Percentiles rank a stretch among this genome's conserved stretches.
These are phyloP conservation scores for Oenanthe melanoleuca DNA, from an alignment of 2,113 vertebrate species.

Conservation along the genomic window DNA sequence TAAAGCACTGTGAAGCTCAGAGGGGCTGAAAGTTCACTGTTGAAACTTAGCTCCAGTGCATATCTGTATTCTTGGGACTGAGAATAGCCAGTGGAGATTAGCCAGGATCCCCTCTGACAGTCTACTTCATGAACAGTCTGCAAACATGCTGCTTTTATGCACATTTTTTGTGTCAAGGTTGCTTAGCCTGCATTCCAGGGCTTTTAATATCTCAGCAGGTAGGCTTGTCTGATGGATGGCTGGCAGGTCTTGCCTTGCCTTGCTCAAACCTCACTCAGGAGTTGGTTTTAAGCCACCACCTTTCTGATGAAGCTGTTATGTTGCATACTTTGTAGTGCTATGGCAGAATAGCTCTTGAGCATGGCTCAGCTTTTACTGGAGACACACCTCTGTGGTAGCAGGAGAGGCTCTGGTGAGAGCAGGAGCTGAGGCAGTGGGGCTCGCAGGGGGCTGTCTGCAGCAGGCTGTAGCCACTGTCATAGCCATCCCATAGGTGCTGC, in stretches of 20 bases:
- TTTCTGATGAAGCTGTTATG: neutral
- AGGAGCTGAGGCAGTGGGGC: accelerated
- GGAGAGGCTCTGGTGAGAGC: neutral
- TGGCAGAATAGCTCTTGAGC: neutral
- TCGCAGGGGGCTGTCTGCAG: accelerated
- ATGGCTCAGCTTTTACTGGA: neutral
- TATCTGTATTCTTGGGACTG: neutral
- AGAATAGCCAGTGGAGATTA: neutral
- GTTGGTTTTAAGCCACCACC: neutral
- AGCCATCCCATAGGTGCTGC: neutral
- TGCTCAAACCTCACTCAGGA: neutral
- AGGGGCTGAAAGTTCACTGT: neutral
- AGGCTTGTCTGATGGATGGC: neutral
- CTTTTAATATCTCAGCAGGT: neutral
- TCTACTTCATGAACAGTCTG: neutral
- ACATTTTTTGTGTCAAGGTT: neutral
- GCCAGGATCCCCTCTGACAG: neutral
- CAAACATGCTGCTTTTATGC: neutral
- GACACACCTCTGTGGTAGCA: neutral
- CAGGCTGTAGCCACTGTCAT: neutral
- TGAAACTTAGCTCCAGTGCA: neutral
- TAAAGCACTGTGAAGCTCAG: neutral
- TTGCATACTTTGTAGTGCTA: neutral
- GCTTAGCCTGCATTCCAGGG: neutral
- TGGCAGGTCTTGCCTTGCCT: neutral